Evolutionary conservation across 2,113 vertebrate species (phyloP), one percentile per base, ranked within the genome.

Genomic region (Porphyrio hochstetteri): DNA sequence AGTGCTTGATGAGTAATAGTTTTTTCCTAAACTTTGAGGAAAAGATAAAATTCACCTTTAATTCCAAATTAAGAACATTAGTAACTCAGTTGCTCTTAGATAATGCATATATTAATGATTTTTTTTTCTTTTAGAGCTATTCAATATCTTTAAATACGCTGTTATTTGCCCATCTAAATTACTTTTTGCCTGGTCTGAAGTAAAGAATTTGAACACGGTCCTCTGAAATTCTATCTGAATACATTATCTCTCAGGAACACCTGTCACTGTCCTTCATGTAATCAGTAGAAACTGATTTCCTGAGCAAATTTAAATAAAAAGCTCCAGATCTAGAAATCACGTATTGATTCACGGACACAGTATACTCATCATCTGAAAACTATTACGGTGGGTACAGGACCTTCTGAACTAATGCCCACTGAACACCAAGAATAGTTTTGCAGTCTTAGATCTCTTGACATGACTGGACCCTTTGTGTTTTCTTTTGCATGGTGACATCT

Each of bases 11-110:
- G 82, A 91, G 60, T 72, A 88, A 93, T 87, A 90, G 88, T 83
- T 84, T 88, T 95, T 36, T 72, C 29, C 6, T 91, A 82, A 94
- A 93, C 38, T 95, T 86, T 70, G 70, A 92, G 35, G 11, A 69
- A 96, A 94, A 80, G 21, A 80, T 81, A 96, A 94, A 96, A 93
- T 89, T 42, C 25, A 86, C 46, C 12, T 94, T 93, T 96, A 72
- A 65, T 91, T 96, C 42, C 46, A 94, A 94, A 92, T 82, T 90
- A 86, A 70, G 61, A 78, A 31, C 17, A 72, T 96, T 93, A 90
- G 33, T 44, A 53, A 11, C 48, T 95, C 83, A 93, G 48, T 9
- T 74, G 70, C 82, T 94, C 19, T 81, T 92, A 93, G 80, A 56
- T 88, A 46, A 52, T 82, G 9, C 16, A 82, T 83, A 72, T 80